Evolutionary conservation across 2,113 vertebrate species (phyloP).

Genomic region (Chunga burmeisteri): DNA sequence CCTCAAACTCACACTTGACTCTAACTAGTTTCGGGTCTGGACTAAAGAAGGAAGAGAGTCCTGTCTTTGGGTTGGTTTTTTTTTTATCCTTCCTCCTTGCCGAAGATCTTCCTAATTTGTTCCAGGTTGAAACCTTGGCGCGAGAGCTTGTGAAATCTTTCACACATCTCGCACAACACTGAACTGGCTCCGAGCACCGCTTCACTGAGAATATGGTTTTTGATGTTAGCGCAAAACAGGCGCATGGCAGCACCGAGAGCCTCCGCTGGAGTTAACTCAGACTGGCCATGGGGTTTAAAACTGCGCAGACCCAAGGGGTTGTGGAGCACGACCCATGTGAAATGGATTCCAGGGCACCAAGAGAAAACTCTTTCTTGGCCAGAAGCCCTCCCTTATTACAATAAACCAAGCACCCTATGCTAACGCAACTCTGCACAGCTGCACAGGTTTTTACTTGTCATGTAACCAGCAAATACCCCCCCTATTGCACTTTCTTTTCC

Average conservation of each 20-base stretch:
- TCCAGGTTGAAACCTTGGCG: slow-evolving; percentile 27
- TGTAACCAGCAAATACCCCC: not conserved
- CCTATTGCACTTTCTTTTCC: not conserved
- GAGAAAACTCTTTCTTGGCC: slow-evolving; percentile 11
- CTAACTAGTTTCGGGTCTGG: not conserved
- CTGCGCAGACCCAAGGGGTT: not conserved
- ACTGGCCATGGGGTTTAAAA: not conserved
- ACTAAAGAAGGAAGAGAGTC: not conserved
- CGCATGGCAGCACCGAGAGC: not conserved
- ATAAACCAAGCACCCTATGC: not conserved
- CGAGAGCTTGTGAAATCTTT: slow-evolving; percentile 38
- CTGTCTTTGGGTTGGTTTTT: not conserved
- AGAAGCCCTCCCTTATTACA: not conserved
- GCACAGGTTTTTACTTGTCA: not conserved
- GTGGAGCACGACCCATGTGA: not conserved
- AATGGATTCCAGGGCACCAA: not conserved
- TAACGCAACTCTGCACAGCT: not conserved
- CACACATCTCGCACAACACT: not conserved
- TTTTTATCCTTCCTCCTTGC: not conserved
- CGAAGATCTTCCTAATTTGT: slow-evolving; percentile 39
- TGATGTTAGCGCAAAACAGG: slow-evolving; percentile 10
- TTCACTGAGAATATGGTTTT: not conserved
- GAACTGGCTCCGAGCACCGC: not conserved
- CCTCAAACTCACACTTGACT: not conserved
- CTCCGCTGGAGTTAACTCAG: not conserved